A percentile compares a stretch with the other conserved stretches of the same genome.
Conservation (phyloP, 2,113 vertebrate species). For the Sinocyclocheilus grahami region DNA sequence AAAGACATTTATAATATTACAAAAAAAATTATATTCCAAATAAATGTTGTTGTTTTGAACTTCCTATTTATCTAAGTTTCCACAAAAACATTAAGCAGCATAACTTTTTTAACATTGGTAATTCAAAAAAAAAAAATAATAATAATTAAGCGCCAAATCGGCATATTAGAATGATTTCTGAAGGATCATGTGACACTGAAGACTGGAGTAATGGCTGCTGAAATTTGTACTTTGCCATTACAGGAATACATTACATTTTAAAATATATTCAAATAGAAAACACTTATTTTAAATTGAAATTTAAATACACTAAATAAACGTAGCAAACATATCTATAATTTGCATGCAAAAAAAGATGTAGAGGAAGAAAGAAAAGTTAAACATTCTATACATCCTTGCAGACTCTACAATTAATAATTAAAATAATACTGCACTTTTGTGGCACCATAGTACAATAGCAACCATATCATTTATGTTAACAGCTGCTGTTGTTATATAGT, state of each 20-base stretch:
- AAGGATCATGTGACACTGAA: background rate
- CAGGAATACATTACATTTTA: too few species aligned
- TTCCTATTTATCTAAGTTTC: background rate
- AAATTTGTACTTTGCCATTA: too few species aligned
- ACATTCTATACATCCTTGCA: background rate
- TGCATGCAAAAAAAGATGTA: background rate
- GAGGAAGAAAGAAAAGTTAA: background rate
- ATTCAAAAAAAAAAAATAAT: background rate
- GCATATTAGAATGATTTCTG: background rate
- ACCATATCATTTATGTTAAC: background rate
- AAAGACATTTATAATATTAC: background rate
- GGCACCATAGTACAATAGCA: background rate
- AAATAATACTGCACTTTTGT: background rate
- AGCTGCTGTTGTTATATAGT: background rate
- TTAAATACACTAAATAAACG: too few species aligned
- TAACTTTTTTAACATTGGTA: background rate
- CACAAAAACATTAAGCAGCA: background rate
- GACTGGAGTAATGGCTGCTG: background rate
- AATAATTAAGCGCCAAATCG: background rate
- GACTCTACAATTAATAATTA: background rate
- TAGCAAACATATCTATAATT: too few species aligned
- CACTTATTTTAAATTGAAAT: too few species aligned
- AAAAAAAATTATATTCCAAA: background rate
- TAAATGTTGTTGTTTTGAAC: background rate
- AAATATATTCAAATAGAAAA: too few species aligned